These are phyloP conservation scores for Euphonia xanthogaster DNA, from an alignment of 2,797 vertebrate species.

Conservation along the genomic window DNA sequence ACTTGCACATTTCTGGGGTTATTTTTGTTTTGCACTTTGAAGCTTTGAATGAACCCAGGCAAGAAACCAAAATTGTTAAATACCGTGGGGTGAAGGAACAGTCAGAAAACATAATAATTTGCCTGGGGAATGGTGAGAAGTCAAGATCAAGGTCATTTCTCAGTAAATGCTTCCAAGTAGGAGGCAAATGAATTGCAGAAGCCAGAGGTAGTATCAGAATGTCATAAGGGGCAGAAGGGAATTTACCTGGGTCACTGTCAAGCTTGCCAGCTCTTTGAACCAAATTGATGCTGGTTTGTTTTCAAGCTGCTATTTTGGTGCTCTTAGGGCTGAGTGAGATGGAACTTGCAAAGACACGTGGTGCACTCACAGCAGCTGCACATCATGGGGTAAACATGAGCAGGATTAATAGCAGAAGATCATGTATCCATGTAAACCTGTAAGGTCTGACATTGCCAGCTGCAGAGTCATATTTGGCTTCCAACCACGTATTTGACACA, in stretches of 20 bases:
- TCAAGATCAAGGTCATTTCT: slow-evolving; percentile 32
- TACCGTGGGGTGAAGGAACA: not conserved
- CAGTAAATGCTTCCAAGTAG: not conserved
- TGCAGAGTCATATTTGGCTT: not conserved
- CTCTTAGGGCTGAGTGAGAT: not conserved
- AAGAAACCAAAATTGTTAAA: slow-evolving; percentile 6
- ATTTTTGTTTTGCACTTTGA: slow-evolving; percentile 8
- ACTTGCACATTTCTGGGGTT: not conserved
- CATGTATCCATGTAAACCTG: not conserved
- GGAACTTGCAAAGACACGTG: not conserved
- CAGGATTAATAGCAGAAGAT: not conserved
- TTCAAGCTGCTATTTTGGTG: not conserved
- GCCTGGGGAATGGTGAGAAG: not conserved
- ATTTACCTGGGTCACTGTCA: not conserved
- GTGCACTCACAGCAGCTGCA: not conserved
- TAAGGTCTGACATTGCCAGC: not conserved
- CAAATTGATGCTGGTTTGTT: not conserved
- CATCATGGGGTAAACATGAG: fast-evolving
- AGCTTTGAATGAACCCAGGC: not conserved
- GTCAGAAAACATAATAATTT: slow-evolving; percentile 17
- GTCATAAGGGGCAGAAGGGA: not conserved
- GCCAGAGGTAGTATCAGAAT: not conserved
- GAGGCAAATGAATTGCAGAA: not conserved
- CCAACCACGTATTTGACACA: fast-evolving
- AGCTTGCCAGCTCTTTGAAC: not conserved